Evolutionary conservation across 2,888 invertebrate genomes (phyloP).

Genomic region (Agrotis exclamationis): DNA sequence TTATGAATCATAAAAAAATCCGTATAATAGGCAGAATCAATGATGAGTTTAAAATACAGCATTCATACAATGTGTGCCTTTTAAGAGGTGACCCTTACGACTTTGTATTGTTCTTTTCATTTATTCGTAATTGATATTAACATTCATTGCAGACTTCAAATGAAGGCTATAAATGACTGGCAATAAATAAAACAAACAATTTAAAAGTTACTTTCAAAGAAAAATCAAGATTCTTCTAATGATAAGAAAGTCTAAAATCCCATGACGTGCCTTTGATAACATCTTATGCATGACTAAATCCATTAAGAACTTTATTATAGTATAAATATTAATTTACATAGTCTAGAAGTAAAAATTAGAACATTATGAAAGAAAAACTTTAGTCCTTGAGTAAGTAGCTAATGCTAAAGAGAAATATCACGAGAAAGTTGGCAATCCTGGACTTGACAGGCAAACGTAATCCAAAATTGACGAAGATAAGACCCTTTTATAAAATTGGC

Average conservation of each 20-base stretch:
- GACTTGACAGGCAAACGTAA: neutral
- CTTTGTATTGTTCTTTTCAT: conserved; percentile 40
- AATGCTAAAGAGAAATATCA: neutral
- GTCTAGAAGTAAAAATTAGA: neutral
- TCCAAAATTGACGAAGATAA: no score
- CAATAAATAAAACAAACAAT: conserved; percentile 26
- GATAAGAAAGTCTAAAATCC: conserved; percentile 37
- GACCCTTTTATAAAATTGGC: no score
- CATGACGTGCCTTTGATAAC: conserved; percentile 56
- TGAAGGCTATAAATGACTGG: neutral
- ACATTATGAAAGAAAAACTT: neutral
- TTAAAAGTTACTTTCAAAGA: conserved; percentile 4
- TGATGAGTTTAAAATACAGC: neutral
- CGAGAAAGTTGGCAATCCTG: neutral
- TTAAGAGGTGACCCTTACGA: conserved; percentile 15
- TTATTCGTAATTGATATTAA: conserved; percentile 15
- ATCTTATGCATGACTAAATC: conserved; percentile 60
- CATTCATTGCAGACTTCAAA: conserved; percentile 18
- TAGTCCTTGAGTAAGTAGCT: neutral
- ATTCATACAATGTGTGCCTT: neutral
- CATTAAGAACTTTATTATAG: conserved; percentile 45
- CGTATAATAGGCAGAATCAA: neutral
- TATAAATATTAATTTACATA: neutral
- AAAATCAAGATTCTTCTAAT: conserved; percentile 9
- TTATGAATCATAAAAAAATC: neutral